Evolutionary conservation across 35 echinoderm and acorn worm species (phyloP).

Genomic region (Ophioderma brevispina): DNA sequence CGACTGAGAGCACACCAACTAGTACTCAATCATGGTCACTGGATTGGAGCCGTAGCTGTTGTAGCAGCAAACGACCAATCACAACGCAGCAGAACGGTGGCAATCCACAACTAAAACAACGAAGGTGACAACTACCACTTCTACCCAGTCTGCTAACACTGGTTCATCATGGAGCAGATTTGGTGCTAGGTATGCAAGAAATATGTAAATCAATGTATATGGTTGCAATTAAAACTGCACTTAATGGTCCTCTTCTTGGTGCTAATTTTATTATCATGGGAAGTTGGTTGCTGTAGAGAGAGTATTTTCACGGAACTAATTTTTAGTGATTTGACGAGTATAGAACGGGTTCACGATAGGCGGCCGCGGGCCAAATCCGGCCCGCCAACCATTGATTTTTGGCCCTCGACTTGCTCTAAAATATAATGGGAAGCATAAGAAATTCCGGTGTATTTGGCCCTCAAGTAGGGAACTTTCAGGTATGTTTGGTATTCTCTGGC

Average conservation of each 20-base stretch:
- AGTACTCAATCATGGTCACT: slow-evolving; percentile 43
- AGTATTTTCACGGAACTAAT: not conserved
- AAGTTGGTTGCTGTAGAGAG: not conserved
- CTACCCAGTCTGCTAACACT: not conserved
- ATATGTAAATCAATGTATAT: too few relatives aligned
- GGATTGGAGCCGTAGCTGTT: slow-evolving; percentile 59
- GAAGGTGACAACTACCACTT: not conserved
- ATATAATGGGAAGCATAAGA: too few relatives aligned
- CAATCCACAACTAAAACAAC: not conserved
- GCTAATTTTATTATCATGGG: not conserved
- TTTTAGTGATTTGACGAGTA: not conserved
- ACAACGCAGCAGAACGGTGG: not conserved
- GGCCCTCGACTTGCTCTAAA: too few relatives aligned
- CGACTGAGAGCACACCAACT: not conserved
- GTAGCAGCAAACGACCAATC: slow-evolving; percentile 19
- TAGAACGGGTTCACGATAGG: too few relatives aligned
- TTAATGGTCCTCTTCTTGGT: not conserved
- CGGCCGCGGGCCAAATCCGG: too few relatives aligned
- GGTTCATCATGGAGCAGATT: slow-evolving; percentile 40
- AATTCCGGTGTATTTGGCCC: too few relatives aligned
- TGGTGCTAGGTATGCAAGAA: slow-evolving; percentile 42
- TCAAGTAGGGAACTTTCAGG: too few relatives aligned
- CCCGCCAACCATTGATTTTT: too few relatives aligned
- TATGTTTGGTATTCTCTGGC: too few relatives aligned
- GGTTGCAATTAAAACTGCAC: too few relatives aligned